Percentiles rank a stretch among this genome's conserved stretches.
Conservation (phyloP, 2,113 vertebrate species). For the Brienomyrus longianalis region DNA sequence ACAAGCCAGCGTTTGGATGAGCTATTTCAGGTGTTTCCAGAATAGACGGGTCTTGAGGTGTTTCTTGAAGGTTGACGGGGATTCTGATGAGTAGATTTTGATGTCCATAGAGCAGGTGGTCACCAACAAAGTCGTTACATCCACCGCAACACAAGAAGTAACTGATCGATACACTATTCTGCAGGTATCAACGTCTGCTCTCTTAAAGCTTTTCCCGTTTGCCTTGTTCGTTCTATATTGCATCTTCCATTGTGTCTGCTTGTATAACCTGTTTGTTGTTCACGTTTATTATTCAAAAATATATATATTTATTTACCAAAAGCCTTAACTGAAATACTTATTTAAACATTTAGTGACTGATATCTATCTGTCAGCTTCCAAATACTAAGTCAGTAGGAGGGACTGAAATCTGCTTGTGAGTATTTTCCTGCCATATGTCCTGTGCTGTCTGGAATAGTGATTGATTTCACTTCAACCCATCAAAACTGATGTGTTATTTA, state of each 20-base stretch:
- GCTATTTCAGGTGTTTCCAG: not conserved
- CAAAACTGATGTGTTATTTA: not conserved
- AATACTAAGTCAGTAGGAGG: not conserved
- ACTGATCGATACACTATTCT: not conserved
- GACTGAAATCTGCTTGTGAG: not conserved
- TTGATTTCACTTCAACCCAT: not conserved
- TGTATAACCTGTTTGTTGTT: not conserved
- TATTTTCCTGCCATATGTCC: not conserved
- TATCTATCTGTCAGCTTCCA: not conserved
- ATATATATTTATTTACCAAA: not conserved
- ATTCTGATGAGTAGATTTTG: not conserved
- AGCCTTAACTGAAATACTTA: not conserved
- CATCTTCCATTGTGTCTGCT: not conserved
- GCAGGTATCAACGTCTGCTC: not conserved
- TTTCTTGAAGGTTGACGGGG: not conserved
- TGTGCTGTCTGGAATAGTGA: not conserved
- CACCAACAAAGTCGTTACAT: not conserved
- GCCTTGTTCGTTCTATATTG: not conserved
- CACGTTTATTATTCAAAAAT: not conserved
- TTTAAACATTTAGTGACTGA: not conserved
- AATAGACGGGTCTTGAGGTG: not conserved
- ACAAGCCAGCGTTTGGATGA: not conserved
- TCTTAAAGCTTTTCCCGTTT: not conserved
- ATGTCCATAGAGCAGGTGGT: not conserved
- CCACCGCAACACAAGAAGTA: not conserved